These are phyloP conservation scores for Serilophus lunatus DNA, from an alignment of 2,113 vertebrate species.

Conservation along the genomic window DNA sequence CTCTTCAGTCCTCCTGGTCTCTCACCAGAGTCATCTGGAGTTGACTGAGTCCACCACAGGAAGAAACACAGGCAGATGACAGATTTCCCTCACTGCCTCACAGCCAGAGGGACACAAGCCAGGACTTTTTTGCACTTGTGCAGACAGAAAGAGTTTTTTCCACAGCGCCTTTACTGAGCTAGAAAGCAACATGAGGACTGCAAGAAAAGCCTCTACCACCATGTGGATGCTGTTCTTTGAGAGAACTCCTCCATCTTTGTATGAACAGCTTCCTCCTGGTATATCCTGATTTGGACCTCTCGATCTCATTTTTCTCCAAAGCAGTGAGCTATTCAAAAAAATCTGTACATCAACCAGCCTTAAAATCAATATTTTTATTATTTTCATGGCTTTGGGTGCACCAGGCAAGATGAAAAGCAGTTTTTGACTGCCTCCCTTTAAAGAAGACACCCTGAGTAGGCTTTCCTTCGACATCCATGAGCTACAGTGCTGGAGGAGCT, in stretches of 20 bases:
- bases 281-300: not conserved
- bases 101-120: slow-evolving; percentile 23
- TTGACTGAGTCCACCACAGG: not conserved
- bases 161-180: not conserved
- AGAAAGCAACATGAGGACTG: not conserved
- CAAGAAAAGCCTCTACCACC: not conserved
- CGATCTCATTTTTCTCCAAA: not conserved
- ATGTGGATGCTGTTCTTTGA: not conserved
- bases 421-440: not conserved
- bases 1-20: not conserved
- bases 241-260: not conserved
- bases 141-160: not conserved
- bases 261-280: not conserved
- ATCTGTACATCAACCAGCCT: not conserved
- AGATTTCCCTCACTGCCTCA: not conserved
- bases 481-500: slow-evolving; percentile 36
- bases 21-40: not conserved
- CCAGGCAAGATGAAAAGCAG: not conserved
- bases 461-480: not conserved
- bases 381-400: not conserved
- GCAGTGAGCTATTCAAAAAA: not conserved
- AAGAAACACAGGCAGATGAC: slow-evolving; percentile 5
- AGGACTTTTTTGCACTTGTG: slow-evolving; percentile 20
- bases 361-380: not conserved
- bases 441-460: not conserved